Conservation (phyloP, 2,113 vertebrate genomes). For the Myanophis thanlyinensis region DNA sequence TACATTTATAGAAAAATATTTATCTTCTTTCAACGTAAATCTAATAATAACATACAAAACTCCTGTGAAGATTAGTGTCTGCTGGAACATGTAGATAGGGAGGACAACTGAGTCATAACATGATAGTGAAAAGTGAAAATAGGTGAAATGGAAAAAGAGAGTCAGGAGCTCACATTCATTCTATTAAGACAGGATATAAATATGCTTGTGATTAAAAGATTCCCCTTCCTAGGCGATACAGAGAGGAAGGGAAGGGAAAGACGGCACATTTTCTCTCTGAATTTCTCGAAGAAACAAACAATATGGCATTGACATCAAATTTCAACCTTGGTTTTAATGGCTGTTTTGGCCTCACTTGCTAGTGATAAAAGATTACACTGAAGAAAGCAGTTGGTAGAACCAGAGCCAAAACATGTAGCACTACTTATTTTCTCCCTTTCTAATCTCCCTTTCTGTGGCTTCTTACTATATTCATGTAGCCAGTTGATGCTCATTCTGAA, state of each 20-base stretch:
- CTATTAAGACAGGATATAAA: neutral
- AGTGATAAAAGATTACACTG: no score
- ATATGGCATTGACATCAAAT: neutral
- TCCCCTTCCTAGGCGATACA: neutral
- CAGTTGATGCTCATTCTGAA: neutral
- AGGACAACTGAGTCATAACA: neutral
- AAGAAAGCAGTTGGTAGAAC: no score
- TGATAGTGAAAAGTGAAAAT: neutral
- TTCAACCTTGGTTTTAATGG: neutral
- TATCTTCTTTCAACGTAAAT: neutral
- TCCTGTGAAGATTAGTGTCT: neutral
- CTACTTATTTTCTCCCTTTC: no score
- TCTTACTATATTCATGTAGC: no score
- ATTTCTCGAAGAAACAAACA: no score
- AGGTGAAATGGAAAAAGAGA: neutral
- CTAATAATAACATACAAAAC: neutral
- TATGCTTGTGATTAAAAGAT: no score
- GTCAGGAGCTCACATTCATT: neutral
- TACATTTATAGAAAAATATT: neutral
- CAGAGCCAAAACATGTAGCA: no score
- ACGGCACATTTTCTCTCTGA: neutral
- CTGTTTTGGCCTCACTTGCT: no score
- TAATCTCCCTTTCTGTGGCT: no score
- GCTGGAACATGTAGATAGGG: neutral
- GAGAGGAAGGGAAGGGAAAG: neutral